Base-by-base conservation (phyloP, 92 coral and sea anemone species). In the Palythoa grandis region DNA sequence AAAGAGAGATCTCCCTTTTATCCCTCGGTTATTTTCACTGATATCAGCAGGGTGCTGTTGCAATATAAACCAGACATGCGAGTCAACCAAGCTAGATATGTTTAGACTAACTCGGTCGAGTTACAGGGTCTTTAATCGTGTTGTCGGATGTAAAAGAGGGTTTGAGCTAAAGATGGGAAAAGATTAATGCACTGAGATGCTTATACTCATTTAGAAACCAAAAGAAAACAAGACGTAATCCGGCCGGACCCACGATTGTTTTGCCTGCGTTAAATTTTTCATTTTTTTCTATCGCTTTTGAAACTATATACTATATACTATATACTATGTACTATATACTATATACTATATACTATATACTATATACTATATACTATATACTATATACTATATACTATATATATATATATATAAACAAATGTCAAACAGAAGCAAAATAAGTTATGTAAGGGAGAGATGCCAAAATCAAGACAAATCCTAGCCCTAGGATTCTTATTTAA, bases 1-100 rank as follows among this genome's bases (percentile, higher is more conserved):
- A 73, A 5, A 38, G 5, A 67, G 37, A 67, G 72, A 67, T 24
- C 25, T 22, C 72, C 72, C 19, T n/a, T 67, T 38, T 19, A 1
- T 29, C 12, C 4, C 72, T 5, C 53, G 5, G 23, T 43, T 22
- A 50, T 17, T 43, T 14, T n/a, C 77, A 19, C 50, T 54, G 23
- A 8, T 25, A 77, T 7, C 85, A 80, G 74, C 74, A 66, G 85
- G 50, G 74, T 25, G 38, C 7, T 24, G 24, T 5, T 52, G 17
- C 23, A 13, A 63, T 40, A 40, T 3, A 40, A 43, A 8, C 50
- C 35, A 29, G 35, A 29, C 35, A 29, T 29, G 35, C 35, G 35
- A 43, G 50, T 43, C 9, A 8, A 43, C 50, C 6, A 43, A 43
- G 50, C 50, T 43, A 43, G 50, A 43, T 3, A 43, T 43, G 4